Evolutionary conservation across 2,113 vertebrate species (phyloP).

Genomic region (Thinocorus orbignyianus): DNA sequence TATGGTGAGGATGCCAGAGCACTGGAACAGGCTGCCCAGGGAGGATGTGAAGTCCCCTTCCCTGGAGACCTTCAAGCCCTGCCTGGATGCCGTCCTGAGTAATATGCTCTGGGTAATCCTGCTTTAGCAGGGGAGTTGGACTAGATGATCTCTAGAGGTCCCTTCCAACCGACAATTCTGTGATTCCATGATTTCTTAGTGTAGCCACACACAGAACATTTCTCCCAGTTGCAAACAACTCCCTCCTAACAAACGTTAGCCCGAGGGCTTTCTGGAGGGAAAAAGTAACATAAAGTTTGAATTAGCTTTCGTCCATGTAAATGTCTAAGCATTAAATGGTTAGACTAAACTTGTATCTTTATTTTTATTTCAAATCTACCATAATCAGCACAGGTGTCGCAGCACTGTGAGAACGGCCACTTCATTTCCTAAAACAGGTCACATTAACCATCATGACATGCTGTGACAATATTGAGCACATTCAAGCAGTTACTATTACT

Average conservation of each 20-base stretch:
- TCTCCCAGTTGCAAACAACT: not conserved
- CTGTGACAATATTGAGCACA: not conserved
- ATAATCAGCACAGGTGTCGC: not conserved
- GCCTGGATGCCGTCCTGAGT: no score
- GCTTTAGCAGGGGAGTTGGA: no score
- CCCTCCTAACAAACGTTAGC: not conserved
- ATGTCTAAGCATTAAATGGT: not conserved
- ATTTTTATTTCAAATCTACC: not conserved
- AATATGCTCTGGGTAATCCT: no score
- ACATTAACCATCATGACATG: not conserved
- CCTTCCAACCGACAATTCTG: no score
- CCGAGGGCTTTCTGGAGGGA: not conserved
- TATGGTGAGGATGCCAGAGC: no score
- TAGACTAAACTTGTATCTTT: not conserved
- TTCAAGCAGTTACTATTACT: not conserved
- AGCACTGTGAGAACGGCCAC: not conserved
- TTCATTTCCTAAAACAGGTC: not conserved
- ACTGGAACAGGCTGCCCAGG: no score
- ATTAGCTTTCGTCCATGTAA: not conserved
- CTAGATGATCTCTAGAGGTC: no score
- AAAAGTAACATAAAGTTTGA: not conserved
- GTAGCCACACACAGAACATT: not conserved
- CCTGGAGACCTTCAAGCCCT: no score
- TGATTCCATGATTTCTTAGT: not conserved
- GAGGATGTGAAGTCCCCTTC: no score